A percentile compares a stretch with the other conserved stretches of the same genome.
Conservation (phyloP, 2,113 vertebrate genomes). For the Gallinago paraguaiae region DNA sequence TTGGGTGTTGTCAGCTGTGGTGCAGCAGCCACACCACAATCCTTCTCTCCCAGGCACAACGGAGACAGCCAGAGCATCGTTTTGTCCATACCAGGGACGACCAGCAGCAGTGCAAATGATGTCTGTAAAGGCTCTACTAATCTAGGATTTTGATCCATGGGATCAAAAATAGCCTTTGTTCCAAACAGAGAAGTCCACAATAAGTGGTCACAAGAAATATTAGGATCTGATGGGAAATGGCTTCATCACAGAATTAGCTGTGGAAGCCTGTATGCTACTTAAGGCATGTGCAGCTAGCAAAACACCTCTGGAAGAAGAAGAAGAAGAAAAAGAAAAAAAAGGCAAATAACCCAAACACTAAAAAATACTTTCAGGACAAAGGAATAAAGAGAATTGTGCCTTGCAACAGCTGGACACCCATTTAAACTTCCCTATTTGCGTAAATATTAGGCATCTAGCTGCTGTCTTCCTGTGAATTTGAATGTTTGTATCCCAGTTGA, state of each 20-base stretch:
- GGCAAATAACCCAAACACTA: neutral
- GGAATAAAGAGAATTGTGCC: neutral
- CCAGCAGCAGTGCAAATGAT: neutral
- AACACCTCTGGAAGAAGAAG: neutral
- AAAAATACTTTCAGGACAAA: neutral
- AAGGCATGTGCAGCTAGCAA: neutral
- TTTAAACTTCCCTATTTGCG: neutral
- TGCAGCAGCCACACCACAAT: neutral
- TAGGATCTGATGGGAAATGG: neutral
- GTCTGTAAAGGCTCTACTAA: neutral
- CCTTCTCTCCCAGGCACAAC: neutral
- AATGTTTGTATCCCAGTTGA: neutral
- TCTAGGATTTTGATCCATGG: accelerated
- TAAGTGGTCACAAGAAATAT: neutral
- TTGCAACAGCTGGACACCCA: neutral
- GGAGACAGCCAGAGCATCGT: neutral
- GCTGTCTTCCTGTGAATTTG: neutral
- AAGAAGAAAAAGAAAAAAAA: no score
- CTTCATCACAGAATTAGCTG: neutral
- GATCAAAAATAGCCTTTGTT: neutral
- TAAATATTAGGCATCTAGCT: neutral
- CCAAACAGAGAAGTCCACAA: neutral
- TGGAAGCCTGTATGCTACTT: neutral
- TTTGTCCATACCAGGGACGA: neutral
- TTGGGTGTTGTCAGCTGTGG: neutral